Percentiles rank a stretch among this genome's conserved stretches.
Evolutionary conservation across 2,888 invertebrate genomes (phyloP).

Genomic region (Timema podura): DNA sequence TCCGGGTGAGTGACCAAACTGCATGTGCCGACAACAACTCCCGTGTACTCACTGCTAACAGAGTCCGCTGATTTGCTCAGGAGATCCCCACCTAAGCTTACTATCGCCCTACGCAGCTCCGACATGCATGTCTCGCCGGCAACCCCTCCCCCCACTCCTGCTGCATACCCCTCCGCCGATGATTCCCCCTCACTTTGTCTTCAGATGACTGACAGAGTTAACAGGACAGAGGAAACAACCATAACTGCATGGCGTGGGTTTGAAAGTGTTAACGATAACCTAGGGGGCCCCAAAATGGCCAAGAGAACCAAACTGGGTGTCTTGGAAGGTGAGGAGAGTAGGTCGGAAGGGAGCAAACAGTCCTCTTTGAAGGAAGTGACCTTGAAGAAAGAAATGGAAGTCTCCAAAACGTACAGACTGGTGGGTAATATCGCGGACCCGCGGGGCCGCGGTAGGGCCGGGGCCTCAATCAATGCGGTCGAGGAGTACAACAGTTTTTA

Average conservation of each 20-base stretch:
- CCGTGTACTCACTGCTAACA: slow-evolving; percentile 23
- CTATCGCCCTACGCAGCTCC: slow-evolving; percentile 15
- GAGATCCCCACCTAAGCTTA: slow-evolving; percentile 22
- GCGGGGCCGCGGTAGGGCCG: slow-evolving; percentile 24
- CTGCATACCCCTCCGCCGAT: slow-evolving; percentile 5
- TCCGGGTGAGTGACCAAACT: slow-evolving; percentile 29
- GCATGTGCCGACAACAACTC: slow-evolving; percentile 10
- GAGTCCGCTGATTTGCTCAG: slow-evolving; percentile 24
- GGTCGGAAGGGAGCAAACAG: slow-evolving; percentile 10
- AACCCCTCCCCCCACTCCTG: slow-evolving; percentile 27
- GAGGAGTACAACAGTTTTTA: slow-evolving; percentile 56
- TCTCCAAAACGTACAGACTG: slow-evolving; percentile 38
- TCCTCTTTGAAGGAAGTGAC: slow-evolving; percentile 34
- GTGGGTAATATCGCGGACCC: slow-evolving; percentile 35
- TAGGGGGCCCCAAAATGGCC: slow-evolving; percentile 14
- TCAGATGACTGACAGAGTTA: slow-evolving; percentile 37
- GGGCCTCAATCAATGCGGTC: slow-evolving; percentile 31
- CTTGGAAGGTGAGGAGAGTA: not conserved
- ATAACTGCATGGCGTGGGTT: slow-evolving; percentile 38
- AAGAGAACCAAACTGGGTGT: slow-evolving; percentile 11
- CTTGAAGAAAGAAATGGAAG: slow-evolving; percentile 37
- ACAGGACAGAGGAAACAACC: slow-evolving; percentile 37
- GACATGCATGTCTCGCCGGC: slow-evolving; percentile 27
- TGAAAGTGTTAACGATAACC: slow-evolving; percentile 36
- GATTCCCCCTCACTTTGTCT: slow-evolving; percentile 33